Evolutionary conservation across 2,113 vertebrate genomes (phyloP), one percentile per base, ranked within the genome.

Genomic region (Pipa parva): DNA sequence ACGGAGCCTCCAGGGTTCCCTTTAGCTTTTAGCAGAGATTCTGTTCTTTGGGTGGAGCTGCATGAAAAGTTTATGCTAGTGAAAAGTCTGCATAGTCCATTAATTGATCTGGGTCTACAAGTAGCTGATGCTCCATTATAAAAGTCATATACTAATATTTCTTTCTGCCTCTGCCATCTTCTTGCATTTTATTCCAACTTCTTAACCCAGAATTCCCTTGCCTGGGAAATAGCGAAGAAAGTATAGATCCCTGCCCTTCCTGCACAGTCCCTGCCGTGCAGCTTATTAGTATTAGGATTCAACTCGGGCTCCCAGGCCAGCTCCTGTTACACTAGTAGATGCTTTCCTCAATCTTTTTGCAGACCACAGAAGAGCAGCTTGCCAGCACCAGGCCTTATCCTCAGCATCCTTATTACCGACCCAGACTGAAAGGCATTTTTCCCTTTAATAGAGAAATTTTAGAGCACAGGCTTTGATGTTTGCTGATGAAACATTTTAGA

Each of bases 391-490:
- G 49, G 24, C 8, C 42, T 50, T 29, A 10, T 31, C 26, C 33
- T 70, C 58, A 70, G 66, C 66, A 27, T 49, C 66, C 29, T 74
- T 65, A 10, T 74, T 36, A 45, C 63, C 50, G 60, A 63, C 46
- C 24, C 37, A 20, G 58, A 77, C 48, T 74, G 51, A 71, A 69
- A 76, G 66, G 1, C 5, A 5, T 55, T 17, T 52, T 66, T 17
- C 17, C 39, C 51, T 52, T 72, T 56, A 22, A 55, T 55, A 63
- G 73, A 73, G 74, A 82, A 73, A 71, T 57, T 55, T 46, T 62
- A 7, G 63, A 73, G 63, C 42, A 31, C 66, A 76, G 66, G 63
- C 63, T 66, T 0, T 74, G 77, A 77, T 73, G 70, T 73, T 29
- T 61, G 66, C 66, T 70, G 66, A 70, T 70, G 28, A 70, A 70